A percentile compares a stretch with the other conserved stretches of the same genome.
These are phyloP conservation scores for Neogobius melanostomus DNA, from an alignment of 2,113 vertebrate species.

Conservation along the genomic window DNA sequence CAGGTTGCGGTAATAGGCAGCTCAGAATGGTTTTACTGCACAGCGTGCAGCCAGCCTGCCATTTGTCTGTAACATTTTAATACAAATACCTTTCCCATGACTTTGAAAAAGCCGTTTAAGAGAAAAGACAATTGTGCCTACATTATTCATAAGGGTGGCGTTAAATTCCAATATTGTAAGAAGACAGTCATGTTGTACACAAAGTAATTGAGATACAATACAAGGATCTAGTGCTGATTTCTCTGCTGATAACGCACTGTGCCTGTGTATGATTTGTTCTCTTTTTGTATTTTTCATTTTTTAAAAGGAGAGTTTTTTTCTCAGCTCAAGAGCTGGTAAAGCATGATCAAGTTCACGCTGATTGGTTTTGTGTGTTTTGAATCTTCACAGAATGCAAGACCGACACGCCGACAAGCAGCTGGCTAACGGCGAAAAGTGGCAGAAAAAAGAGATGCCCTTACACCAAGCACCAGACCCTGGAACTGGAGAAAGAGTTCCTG, in stretches of 20 bases:
- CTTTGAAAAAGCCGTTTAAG: neutral
- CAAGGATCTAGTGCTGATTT: neutral
- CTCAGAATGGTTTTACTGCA: constrained; percentile 63
- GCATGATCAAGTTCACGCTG: neutral
- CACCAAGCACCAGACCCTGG: constrained; percentile 99
- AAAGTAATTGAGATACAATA: too few species aligned
- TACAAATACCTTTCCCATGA: neutral
- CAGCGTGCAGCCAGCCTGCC: constrained; percentile 46
- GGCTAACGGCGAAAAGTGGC: constrained; percentile 97
- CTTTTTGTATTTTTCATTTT: neutral
- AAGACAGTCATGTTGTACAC: too few species aligned
- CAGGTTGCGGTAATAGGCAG: constrained; percentile 77
- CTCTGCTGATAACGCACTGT: neutral
- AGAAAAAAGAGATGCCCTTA: constrained; percentile 99
- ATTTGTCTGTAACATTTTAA: constrained; percentile 26
- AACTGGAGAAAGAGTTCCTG: constrained; percentile 99
- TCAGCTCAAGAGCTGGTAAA: constrained; percentile 45
- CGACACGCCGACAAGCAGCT: constrained; percentile 92
- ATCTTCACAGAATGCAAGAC: constrained; percentile 87
- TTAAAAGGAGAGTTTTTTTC: constrained; percentile 52
- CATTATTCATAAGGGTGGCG: neutral
- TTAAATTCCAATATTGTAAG: too few species aligned
- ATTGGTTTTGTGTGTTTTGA: constrained; percentile 16
- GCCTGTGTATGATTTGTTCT: neutral
- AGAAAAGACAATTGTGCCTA: neutral